phyloP scores from a whole-genome alignment of 2,797 vertebrate species.

The Oophaga sylvatica region DNA sequence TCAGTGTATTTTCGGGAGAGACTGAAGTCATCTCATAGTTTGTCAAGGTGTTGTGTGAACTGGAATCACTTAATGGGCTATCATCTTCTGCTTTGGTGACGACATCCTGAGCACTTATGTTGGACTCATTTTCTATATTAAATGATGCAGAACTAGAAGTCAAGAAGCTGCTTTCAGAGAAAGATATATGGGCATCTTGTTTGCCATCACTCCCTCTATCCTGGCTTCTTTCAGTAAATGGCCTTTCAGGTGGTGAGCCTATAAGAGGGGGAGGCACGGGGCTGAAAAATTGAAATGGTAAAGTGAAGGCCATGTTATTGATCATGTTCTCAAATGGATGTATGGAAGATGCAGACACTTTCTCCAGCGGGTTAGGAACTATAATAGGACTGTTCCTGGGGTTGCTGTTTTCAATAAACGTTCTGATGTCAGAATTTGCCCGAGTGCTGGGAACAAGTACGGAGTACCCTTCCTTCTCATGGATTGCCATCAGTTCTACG shows the following conservation, averaged over 20 bases:
- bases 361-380: conserved; percentile 79
- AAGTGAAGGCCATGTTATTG: conserved; percentile 93
- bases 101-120: conserved; percentile 73
- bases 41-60: conserved; percentile 78
- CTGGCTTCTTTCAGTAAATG: conserved; percentile 77
- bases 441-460: conserved; percentile 83
- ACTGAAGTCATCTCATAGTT: conserved; percentile 83
- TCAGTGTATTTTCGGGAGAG: conserved; percentile 85
- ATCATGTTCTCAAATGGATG: conserved; percentile 96
- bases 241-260: conserved; percentile 80
- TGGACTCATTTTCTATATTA: conserved; percentile 77
- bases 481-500: conserved; percentile 95
- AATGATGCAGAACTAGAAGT: conserved; percentile 77
- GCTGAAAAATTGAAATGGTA: conserved; percentile 92
- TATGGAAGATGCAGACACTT: conserved; percentile 76
- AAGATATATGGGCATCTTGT: conserved; percentile 71
- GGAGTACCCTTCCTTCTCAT: conserved; percentile 92
- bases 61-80: conserved; percentile 76
- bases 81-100: conserved; percentile 80
- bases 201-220: conserved; percentile 71
- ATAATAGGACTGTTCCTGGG: conserved; percentile 72
- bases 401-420: conserved; percentile 92
- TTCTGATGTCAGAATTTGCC: conserved; percentile 90
- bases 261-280: conserved; percentile 87
- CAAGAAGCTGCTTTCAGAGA: conserved; percentile 76